Evolutionary conservation across 2,888 invertebrate species (phyloP).

Genomic region (Dicyrtomina minuta): DNA sequence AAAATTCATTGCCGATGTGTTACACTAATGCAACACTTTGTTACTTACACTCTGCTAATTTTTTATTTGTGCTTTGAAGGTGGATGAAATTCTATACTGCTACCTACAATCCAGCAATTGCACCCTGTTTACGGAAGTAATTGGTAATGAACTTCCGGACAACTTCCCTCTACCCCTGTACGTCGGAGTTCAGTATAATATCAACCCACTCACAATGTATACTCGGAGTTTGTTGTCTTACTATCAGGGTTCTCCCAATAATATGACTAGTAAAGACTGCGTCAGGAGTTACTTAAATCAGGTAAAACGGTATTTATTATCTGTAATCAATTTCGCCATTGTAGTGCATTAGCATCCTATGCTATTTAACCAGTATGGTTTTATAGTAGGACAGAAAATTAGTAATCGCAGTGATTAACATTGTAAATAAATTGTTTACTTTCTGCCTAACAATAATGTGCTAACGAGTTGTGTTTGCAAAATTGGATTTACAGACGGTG

Average conservation of each 20-base stretch:
- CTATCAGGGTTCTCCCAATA: conserved; percentile 58
- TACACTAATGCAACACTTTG: no score
- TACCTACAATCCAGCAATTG: conserved; percentile 74
- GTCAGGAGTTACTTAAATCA: conserved; percentile 56
- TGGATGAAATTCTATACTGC: conserved; percentile 76
- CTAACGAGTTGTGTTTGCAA: no score
- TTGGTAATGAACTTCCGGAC: conserved; percentile 40
- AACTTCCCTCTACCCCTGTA: conserved; percentile 62
- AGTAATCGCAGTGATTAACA: no score
- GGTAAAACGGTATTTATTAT: no score
- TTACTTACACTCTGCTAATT: no score
- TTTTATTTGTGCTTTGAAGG: conserved; percentile 57
- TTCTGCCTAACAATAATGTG: no score
- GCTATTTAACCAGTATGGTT: no score
- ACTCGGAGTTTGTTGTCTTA: conserved; percentile 66
- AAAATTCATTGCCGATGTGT: no score
- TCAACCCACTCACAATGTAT: conserved; percentile 61
- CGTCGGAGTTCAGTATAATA: conserved; percentile 63
- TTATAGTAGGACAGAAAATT: no score
- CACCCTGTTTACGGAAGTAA: conserved; percentile 61
- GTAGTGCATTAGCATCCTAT: no score
- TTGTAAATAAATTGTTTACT: background rate
- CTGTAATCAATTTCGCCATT: no score
- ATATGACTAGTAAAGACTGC: conserved; percentile 59
- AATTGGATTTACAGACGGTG: conserved; percentile 19